phyloP scores from a whole-genome alignment of 2,113 vertebrate genomes.

The Turdus rufiventris region DNA sequence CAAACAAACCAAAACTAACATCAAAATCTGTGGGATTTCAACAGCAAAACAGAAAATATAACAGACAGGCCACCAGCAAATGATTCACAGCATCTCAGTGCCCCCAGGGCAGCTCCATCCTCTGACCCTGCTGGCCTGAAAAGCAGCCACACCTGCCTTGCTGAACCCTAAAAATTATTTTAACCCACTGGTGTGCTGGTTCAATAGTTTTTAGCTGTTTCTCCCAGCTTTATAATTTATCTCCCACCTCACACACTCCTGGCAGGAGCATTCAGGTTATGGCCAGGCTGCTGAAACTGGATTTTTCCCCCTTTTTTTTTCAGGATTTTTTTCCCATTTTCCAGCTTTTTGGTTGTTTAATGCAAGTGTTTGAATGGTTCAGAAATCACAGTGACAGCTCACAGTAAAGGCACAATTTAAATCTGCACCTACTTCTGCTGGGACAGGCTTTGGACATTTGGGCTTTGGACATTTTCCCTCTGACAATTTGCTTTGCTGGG shows the following conservation, averaged over 20 bases:
- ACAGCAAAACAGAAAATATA: too few relatives aligned
- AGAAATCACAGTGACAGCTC: not conserved
- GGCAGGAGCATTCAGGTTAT: not conserved
- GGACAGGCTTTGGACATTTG: not conserved
- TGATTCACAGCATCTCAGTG: too few relatives aligned
- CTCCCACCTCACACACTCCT: not conserved
- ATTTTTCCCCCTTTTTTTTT: not conserved
- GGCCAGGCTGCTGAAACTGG: not conserved
- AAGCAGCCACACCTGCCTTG: not conserved
- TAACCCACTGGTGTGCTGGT: not conserved
- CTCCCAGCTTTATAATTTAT: not conserved
- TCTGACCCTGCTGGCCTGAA: not conserved
- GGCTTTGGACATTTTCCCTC: too few relatives aligned
- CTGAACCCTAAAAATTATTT: not conserved
- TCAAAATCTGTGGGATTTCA: not conserved
- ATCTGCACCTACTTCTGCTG: not conserved
- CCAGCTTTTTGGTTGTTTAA: not conserved
- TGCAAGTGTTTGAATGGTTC: not conserved
- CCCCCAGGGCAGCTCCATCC: too few relatives aligned
- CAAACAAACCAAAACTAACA: not conserved
- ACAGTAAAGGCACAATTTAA: not conserved
- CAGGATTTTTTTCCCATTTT: not conserved
- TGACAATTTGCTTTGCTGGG: not conserved
- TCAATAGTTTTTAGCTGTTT: not conserved
- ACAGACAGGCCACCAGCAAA: too few relatives aligned